These are phyloP conservation scores for Nomada ferruginata DNA, from an alignment of 2,888 invertebrate genomes.

Conservation along the genomic window DNA sequence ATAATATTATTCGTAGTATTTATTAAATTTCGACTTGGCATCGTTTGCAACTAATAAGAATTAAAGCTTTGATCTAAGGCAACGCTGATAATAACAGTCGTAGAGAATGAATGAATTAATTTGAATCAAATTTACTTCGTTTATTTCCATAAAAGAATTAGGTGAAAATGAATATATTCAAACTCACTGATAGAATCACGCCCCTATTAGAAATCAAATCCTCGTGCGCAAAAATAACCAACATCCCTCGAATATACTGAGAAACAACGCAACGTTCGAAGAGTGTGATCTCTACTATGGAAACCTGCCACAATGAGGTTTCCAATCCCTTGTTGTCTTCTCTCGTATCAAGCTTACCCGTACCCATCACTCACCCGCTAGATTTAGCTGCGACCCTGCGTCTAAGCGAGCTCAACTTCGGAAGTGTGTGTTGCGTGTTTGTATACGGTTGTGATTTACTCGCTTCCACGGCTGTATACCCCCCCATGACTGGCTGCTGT, in stretches of 20 bases:
- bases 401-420: constrained; percentile 67
- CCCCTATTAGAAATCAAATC: too few relatives aligned
- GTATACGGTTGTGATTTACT: constrained; percentile 79
- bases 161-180: too few relatives aligned
- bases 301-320: constrained; percentile 51
- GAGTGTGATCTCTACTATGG: background rate
- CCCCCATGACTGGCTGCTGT: constrained; percentile 20
- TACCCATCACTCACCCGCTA: constrained; percentile 42
- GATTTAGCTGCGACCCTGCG: constrained; percentile 51
- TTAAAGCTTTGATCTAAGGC: too few relatives aligned
- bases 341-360: constrained; percentile 33
- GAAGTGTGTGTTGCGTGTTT: constrained; percentile 77
- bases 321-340: constrained; percentile 68
- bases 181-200: too few relatives aligned
- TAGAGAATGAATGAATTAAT: too few relatives aligned
- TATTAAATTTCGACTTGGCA: too few relatives aligned
- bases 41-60: too few relatives aligned
- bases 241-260: background rate
- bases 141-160: too few relatives aligned
- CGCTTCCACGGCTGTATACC: constrained; percentile 59
- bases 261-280: background rate
- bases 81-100: too few relatives aligned
- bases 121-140: too few relatives aligned
- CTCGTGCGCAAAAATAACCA: background rate
- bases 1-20: too few relatives aligned